These are phyloP conservation scores for Acanthornis magna DNA, from an alignment of 2,797 vertebrate genomes.

Conservation along the genomic window DNA sequence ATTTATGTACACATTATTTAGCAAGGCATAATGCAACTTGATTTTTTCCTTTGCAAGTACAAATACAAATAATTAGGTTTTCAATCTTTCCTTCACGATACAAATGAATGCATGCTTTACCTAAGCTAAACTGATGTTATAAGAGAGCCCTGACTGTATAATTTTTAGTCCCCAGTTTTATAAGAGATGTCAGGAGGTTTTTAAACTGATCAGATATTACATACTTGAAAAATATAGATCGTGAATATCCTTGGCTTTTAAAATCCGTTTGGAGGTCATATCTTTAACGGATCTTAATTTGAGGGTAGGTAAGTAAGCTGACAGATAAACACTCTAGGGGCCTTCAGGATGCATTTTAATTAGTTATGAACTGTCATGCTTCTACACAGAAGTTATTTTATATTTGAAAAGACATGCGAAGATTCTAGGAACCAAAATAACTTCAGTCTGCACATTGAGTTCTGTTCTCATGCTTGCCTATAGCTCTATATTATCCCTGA, in stretches of 20 bases:
- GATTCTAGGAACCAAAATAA: constrained; percentile 16
- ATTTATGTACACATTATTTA: neutral
- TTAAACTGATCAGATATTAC: neutral
- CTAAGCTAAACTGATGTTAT: neutral
- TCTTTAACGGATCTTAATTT: neutral
- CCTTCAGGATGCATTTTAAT: constrained; percentile 33
- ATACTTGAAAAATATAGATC: neutral
- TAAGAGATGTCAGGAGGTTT: neutral
- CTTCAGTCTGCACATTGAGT: neutral
- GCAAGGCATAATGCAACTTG: neutral
- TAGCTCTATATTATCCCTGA: neutral
- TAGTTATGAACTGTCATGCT: constrained; percentile 4
- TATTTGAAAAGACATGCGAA: constrained; percentile 2
- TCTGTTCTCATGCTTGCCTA: neutral
- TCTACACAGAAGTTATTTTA: neutral
- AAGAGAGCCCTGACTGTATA: neutral
- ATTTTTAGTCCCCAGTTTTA: neutral
- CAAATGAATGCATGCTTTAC: neutral
- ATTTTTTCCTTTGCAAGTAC: neutral
- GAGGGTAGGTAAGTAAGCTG: neutral
- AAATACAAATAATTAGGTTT: neutral
- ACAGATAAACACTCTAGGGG: neutral
- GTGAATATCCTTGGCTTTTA: neutral
- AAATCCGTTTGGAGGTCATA: neutral
- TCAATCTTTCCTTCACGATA: neutral